phyloP scores from a whole-genome alignment of 1,140 invertebrate species.

The Calosoma granatense region DNA sequence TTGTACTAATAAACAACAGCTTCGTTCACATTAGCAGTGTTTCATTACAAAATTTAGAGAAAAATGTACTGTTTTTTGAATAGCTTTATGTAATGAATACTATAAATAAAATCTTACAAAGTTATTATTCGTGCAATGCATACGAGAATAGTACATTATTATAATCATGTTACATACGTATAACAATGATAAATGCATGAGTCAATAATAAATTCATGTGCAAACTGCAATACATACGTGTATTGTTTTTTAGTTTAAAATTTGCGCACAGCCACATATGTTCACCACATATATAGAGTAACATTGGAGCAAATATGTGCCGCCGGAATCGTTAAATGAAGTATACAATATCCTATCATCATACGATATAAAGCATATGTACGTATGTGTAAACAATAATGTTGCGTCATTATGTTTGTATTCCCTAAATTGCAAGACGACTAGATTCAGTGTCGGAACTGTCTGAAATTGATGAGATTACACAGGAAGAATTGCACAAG shows the following conservation, averaged over 20 bases:
- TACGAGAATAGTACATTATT: background rate
- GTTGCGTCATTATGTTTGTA: background rate
- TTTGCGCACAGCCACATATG: slow-evolving; percentile 5
- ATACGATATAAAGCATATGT: background rate
- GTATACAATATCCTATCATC: background rate
- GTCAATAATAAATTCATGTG: slow-evolving; percentile 1
- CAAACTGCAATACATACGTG: background rate
- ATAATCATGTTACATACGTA: background rate
- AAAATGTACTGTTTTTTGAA: background rate
- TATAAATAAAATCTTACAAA: background rate
- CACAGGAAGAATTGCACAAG: background rate
- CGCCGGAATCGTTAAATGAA: background rate
- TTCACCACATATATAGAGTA: background rate
- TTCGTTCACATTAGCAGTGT: background rate
- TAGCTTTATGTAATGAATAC: background rate
- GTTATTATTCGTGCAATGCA: background rate
- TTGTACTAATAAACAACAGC: background rate
- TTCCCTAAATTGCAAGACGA: background rate
- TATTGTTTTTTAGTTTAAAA: background rate
- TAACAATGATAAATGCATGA: slow-evolving; percentile 6
- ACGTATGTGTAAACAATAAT: background rate
- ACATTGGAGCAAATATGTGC: slow-evolving; percentile 1
- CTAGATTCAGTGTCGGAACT: background rate
- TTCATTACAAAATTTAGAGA: background rate
- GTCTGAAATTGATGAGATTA: background rate